Evolutionary conservation across 2,113 vertebrate species (phyloP).

Genomic region (Bos indicus): DNA sequence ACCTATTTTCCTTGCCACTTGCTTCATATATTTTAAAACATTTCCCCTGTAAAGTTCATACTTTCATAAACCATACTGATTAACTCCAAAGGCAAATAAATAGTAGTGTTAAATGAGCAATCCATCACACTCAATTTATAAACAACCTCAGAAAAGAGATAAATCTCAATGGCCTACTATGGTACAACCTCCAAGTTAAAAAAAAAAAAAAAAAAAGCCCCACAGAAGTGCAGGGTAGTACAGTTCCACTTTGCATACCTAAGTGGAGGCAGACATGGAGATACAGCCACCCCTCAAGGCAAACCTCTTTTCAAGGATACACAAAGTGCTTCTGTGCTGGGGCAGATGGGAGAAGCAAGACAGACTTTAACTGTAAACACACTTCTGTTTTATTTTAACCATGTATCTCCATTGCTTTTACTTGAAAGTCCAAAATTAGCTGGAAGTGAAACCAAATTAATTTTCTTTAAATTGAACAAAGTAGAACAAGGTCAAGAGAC

Average conservation of each 20-base stretch:
- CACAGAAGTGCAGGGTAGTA: accelerated
- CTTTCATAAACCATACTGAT: neutral
- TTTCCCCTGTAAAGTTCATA: neutral
- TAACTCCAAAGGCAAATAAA: slow-evolving; percentile 14
- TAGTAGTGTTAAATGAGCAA: neutral
- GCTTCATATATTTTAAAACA: neutral
- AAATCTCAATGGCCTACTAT: neutral
- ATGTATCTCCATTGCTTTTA: neutral
- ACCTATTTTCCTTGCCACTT: neutral
- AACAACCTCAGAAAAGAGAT: neutral
- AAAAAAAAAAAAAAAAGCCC: neutral
- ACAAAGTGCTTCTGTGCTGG: neutral
- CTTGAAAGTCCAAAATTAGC: neutral
- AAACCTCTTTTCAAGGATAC: neutral
- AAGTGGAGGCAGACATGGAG: neutral
- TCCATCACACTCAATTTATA: neutral
- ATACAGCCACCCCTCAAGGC: neutral
- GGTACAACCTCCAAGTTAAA: neutral
- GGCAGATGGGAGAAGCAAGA: neutral
- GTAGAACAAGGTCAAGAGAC: neutral
- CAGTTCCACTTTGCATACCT: neutral
- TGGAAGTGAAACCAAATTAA: neutral
- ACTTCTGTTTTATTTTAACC: neutral
- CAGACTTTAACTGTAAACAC: neutral
- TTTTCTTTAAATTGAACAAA: neutral